phyloP scores from a whole-genome alignment of 2,888 invertebrate genomes.

The Troides aeacus region DNA sequence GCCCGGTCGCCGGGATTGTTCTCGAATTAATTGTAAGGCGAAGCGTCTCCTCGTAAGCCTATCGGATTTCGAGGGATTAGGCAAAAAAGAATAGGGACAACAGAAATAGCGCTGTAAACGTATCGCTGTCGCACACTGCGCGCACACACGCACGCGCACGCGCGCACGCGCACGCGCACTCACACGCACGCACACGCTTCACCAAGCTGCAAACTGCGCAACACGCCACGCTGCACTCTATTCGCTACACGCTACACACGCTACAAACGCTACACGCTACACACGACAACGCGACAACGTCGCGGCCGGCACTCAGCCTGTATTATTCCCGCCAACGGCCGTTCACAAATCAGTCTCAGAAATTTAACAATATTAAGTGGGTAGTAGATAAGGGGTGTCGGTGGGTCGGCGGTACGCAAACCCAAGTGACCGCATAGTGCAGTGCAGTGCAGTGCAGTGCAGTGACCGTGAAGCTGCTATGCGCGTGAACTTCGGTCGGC shows the following conservation, averaged over 20 bases:
- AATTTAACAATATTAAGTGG: slow-evolving; percentile 45
- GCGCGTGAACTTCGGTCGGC: no score
- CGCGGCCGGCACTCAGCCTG: slow-evolving; percentile 35
- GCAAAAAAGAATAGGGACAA: slow-evolving; percentile 36
- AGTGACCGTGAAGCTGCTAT: no score
- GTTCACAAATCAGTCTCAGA: slow-evolving; percentile 39
- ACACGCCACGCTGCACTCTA: slow-evolving; percentile 6
- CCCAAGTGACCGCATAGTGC: not conserved
- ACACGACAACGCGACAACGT: slow-evolving; percentile 37
- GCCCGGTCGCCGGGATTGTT: slow-evolving; percentile 16
- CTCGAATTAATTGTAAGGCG: slow-evolving; percentile 25
- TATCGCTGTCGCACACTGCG: slow-evolving; percentile 31
- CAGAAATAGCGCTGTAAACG: slow-evolving; percentile 38
- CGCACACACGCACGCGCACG: not conserved
- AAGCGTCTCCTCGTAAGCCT: slow-evolving; percentile 20
- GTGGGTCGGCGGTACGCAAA: slow-evolving; percentile 53
- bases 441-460: no score
- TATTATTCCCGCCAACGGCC: slow-evolving; percentile 34
- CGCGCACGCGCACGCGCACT: no score
- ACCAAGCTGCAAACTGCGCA: slow-evolving; percentile 42
- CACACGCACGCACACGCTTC: slow-evolving; percentile 35
- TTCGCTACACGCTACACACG: no score
- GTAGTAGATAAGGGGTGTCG: slow-evolving; percentile 46
- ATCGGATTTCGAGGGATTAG: slow-evolving; percentile 34
- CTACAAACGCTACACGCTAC: no score